Base-by-base conservation (phyloP, 1,140 invertebrate genomes). In the Hesperophylax magnus region DNA sequence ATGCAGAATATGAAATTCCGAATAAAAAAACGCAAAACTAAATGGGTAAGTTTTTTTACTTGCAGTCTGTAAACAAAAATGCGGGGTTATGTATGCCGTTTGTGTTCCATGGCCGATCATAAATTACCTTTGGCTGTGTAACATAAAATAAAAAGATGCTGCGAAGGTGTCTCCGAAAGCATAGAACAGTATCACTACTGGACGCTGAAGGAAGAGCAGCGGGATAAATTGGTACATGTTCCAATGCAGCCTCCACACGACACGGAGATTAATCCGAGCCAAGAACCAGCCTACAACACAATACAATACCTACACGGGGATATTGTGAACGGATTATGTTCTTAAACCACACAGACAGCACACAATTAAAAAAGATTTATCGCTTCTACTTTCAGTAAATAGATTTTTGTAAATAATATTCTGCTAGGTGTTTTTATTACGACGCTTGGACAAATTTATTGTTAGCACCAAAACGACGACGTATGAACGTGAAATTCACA, bases 81-180 rank as follows among this genome's bases (percentile, higher is more conserved):
- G 22, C 47, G 11, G 54, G 11, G 75, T 27, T 18, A 17, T 77
- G 75, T 77, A 54, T 31, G 39, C 11, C 39, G 39, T 47, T 39
- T 14, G 39, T 47, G 39, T 47, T 47, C 39, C 39, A 47, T 63
- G 47, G 27, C 22, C 75, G 47, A 71, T 72, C 72, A 81, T 81
- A 81, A 81, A 81, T 81, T 58, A 79, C 78, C 31, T 54, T 27
- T 52, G 65, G 61, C 67, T 72, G 78, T 79, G 78, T 77, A 58
- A 80, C 67, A 80, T 80, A 80, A 80, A 76, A 80, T 80, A 80
- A 58, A 80, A 80, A 80, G 60, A 67, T 24, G 54, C 17, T 47
- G 31, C 69, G 69, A 47, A 76, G 72, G 72, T 76, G 72, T 76
- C 72, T 76, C 47, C 69, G 69, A 39, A 34, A 15, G 17, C 69